Evolutionary conservation across 2,797 vertebrate species (phyloP), one percentile per base, ranked within the genome.

Genomic region (Enteromius mattozi): DNA sequence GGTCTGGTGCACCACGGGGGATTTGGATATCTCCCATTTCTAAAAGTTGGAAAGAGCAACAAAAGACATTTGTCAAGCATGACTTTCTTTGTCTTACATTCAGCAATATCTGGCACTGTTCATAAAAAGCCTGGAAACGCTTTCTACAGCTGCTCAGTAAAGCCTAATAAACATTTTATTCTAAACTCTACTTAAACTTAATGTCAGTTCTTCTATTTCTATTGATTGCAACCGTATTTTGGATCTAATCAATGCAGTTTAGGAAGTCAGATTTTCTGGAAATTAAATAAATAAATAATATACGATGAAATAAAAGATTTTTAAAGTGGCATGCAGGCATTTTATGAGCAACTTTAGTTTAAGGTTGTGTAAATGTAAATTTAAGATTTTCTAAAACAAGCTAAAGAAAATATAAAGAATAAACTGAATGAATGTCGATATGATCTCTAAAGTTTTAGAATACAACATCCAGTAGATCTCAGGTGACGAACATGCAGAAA

Each of bases 1-100:
- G 10, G 92, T 94, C 71, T 95, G 95, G 87, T 94, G 95, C 68
- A 92, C 51, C 12, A 91, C 87, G 1, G 95, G 90, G 1, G 93
- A 89, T 85, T 93, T 95, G 7, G 86, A 40, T 0, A 86, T 88
- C 79, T 96, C 97, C 0, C 97, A 96, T 90, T 96, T 97, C 97
- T 99, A 63, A 0, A 87, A 4, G 63, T 59, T 76, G 21, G 35
- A 66, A 35, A 40, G 16, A 5, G 14, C 49, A 33, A 12, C 6
- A 75, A 79, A 77, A 77, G 24, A 3, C 13, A 56, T 40, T 40
- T 19, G 49, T 76, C 13, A 75, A 33, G 21, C 0, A 7, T 27
- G 21, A 21, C 56, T 70, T 10, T 61, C 10, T 30, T 49, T 19
- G 16, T 74, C 45, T 35, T 56, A 6, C 33, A 76, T 56, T 37